Evolutionary conservation across 2,888 invertebrate species (phyloP).

Genomic region (Lingula anatina): DNA sequence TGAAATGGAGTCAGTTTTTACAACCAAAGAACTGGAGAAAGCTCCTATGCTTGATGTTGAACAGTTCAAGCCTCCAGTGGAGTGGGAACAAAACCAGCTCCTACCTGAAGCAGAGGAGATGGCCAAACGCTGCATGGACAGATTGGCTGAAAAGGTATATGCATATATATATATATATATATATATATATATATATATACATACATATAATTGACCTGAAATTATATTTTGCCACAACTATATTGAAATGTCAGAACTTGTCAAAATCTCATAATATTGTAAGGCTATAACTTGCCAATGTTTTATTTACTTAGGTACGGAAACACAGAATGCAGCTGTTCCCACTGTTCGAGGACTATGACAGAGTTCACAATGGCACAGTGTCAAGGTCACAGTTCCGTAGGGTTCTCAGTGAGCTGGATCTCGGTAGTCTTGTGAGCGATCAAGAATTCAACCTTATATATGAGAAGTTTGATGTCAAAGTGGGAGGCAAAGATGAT

Average conservation of each 20-base stretch:
- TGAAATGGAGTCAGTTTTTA: constrained; percentile 50
- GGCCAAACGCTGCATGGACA: constrained; percentile 32
- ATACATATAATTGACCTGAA: too few relatives aligned
- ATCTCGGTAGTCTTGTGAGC: constrained; percentile 40
- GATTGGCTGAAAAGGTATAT: constrained; percentile 44
- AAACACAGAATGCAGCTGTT: constrained; percentile 49
- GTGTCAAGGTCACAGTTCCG: constrained; percentile 49
- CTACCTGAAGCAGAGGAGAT: constrained; percentile 25
- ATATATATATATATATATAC: too few relatives aligned
- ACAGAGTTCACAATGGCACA: constrained; percentile 48
- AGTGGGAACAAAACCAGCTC: constrained; percentile 37
- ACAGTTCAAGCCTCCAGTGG: constrained; percentile 41
- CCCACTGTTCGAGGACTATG: constrained; percentile 52
- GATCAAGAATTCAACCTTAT: constrained; percentile 44
- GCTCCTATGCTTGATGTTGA: constrained; percentile 39
- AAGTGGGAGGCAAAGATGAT: constrained; percentile 42
- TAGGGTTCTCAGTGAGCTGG: constrained; percentile 46
- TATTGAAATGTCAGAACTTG: too few relatives aligned
- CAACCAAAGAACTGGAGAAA: constrained; percentile 48
- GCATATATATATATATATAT: neutral
- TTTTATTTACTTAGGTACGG: constrained; percentile 34
- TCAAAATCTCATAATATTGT: too few relatives aligned
- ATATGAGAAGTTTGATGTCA: constrained; percentile 44
- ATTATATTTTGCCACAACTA: too few relatives aligned
- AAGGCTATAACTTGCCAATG: too few relatives aligned